These are phyloP conservation scores for Aleiodes testaceus DNA, from an alignment of 2,888 invertebrate genomes.

Conservation along the genomic window DNA sequence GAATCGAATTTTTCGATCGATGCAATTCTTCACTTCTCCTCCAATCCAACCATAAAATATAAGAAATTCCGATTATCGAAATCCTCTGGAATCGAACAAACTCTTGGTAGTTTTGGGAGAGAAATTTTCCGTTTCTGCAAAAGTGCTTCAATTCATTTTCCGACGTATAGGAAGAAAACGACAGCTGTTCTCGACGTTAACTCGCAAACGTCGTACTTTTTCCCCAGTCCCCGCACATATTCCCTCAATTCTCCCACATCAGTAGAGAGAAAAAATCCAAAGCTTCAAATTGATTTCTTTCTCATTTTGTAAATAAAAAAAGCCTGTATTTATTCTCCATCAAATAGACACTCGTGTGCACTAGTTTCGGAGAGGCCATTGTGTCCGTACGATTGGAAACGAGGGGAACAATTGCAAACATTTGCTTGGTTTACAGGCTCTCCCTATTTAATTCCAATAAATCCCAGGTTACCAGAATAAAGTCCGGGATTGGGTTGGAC, in stretches of 20 bases:
- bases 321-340: constrained; percentile 14
- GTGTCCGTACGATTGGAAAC: constrained; percentile 10
- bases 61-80: neutral
- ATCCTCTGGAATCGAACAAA: neutral
- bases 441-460: constrained; percentile 21
- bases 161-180: constrained; percentile 54
- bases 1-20: too few species aligned
- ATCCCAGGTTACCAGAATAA: neutral
- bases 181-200: constrained; percentile 63
- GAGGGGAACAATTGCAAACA: constrained; percentile 15
- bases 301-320: too few species aligned
- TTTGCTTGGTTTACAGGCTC: neutral
- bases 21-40: too few species aligned
- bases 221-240: constrained; percentile 27
- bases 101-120: neutral
- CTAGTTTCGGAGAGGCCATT: constrained; percentile 21
- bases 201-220: constrained; percentile 49
- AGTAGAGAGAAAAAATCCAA: too few species aligned
- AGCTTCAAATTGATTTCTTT: too few species aligned
- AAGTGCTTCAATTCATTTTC: constrained; percentile 60
- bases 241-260: neutral
- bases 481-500: neutral
- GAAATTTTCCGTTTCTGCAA: constrained; percentile 17
- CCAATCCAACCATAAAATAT: too few species aligned
- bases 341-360: constrained; percentile 29